Percentiles rank a stretch among this genome's conserved stretches.
phyloP scores from a whole-genome alignment of 1,140 invertebrate species.

The Hyposmocoma kahamanoa region DNA sequence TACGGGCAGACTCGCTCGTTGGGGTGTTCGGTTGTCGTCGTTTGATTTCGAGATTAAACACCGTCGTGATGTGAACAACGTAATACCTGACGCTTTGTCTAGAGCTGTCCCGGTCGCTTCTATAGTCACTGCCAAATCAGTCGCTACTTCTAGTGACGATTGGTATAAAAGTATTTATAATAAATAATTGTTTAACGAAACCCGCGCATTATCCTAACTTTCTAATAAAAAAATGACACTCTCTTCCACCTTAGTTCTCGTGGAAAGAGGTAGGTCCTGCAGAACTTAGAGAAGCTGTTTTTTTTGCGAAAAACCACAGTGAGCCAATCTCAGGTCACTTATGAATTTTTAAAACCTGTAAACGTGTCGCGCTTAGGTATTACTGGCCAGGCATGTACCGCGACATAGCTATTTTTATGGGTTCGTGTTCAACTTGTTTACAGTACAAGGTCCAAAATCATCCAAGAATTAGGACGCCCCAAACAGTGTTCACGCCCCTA shows the following conservation, averaged over 20 bases:
- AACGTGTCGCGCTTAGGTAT: conserved; percentile 7
- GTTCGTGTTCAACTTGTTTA: conserved; percentile 17
- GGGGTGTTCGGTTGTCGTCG: conserved; percentile 14
- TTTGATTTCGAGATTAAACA: conserved; percentile 22
- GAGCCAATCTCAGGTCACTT: neutral
- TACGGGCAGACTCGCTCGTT: conserved; percentile 15
- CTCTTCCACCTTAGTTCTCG: neutral
- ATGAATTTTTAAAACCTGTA: conserved; percentile 6
- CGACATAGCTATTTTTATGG: conserved; percentile 23
- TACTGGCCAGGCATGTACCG: conserved; percentile 25
- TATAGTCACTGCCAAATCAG: neutral
- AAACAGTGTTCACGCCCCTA: too few relatives aligned
- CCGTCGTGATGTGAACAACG: conserved; percentile 16
- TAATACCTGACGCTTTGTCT: conserved; percentile 24
- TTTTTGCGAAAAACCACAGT: conserved; percentile 1
- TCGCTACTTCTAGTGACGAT: neutral
- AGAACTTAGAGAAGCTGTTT: neutral
- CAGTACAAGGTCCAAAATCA: conserved; percentile 15
- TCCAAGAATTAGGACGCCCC: too few relatives aligned
- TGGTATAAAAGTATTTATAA: conserved; percentile 5
- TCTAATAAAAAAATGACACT: neutral
- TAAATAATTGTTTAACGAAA: neutral
- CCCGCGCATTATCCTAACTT: neutral
- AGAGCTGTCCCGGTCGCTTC: conserved; percentile 6
- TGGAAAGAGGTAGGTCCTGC: neutral